Percentiles rank a stretch among this genome's conserved stretches.
Evolutionary conservation across 2,797 vertebrate species (phyloP).

Genomic region (Lindbergichthys nudifrons): DNA sequence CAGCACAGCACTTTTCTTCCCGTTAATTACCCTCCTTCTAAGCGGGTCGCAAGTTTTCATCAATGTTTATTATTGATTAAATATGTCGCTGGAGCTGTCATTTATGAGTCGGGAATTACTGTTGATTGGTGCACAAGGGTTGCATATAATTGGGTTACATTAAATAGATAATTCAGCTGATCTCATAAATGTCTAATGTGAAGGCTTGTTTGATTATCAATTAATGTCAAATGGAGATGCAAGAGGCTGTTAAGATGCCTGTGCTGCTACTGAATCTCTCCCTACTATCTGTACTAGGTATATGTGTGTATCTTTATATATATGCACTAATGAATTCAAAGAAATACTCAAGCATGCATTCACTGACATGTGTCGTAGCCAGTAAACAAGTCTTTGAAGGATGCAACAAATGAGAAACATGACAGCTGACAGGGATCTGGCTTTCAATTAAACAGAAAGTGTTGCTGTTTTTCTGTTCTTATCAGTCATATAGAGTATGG

Average conservation of each 20-base stretch:
- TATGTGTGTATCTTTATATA: not conserved
- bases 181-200: slow-evolving; percentile 82
- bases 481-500: not conserved
- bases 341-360: not conserved
- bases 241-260: slow-evolving; percentile 52
- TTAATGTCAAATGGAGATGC: slow-evolving; percentile 77
- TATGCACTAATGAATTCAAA: slow-evolving; percentile 17
- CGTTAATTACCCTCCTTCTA: slow-evolving; percentile 64
- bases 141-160: slow-evolving; percentile 81
- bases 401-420: slow-evolving; percentile 28
- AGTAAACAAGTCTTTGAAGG: slow-evolving; percentile 44
- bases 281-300: not conserved
- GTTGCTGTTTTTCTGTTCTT: slow-evolving; percentile 7
- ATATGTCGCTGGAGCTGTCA: slow-evolving; percentile 70
- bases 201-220: slow-evolving; percentile 82
- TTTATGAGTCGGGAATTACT: slow-evolving; percentile 73
- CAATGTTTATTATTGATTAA: slow-evolving; percentile 78
- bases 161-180: slow-evolving; percentile 82
- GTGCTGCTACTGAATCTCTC: slow-evolving; percentile 8
- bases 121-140: slow-evolving; percentile 80
- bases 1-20: slow-evolving; percentile 36
- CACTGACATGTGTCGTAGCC: not conserved
- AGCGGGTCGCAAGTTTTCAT: slow-evolving; percentile 68
- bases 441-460: slow-evolving; percentile 44
- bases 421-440: slow-evolving; percentile 37